Evolutionary conservation across 1,140 invertebrate genomes (phyloP).

Genomic region (Palaemon carinicauda): DNA sequence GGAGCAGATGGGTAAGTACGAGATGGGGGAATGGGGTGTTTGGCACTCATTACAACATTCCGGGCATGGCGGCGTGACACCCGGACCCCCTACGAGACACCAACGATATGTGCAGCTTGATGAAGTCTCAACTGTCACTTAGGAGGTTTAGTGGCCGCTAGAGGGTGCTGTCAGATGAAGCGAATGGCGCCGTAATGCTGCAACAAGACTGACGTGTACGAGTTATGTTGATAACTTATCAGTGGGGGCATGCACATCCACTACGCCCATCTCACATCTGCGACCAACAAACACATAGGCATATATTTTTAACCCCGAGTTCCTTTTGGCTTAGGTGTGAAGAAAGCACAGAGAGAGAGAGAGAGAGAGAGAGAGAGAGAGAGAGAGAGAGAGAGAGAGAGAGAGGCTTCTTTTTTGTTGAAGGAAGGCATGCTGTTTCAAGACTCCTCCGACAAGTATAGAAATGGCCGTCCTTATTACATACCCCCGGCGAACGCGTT

Average conservation of each 20-base stretch:
- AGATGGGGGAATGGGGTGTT: not conserved
- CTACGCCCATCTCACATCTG: too few species aligned
- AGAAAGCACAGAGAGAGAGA: not conserved
- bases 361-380: not conserved
- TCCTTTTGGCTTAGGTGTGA: too few species aligned
- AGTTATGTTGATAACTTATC: constrained; percentile 6
- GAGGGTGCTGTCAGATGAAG: not conserved
- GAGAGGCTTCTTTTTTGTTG: not conserved
- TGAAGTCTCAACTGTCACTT: constrained; percentile 39
- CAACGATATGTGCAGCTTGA: constrained; percentile 32
- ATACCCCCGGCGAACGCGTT: not conserved
- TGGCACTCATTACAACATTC: constrained; percentile 49
- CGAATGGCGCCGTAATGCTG: constrained; percentile 6
- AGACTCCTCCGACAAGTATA: not conserved
- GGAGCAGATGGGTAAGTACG: not conserved
- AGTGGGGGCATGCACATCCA: not conserved
- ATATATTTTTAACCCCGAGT: too few species aligned
- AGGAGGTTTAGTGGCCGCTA: constrained; percentile 14
- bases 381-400: not conserved
- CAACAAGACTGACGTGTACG: not conserved
- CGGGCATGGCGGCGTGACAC: constrained; percentile 32
- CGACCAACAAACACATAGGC: too few species aligned
- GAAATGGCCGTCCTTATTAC: not conserved
- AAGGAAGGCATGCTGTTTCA: too few species aligned
- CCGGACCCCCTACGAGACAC: not conserved